These are phyloP conservation scores for Zoroaster sp. DNA, from an alignment of 53 echinoderm and acorn worm genomes.

Conservation along the genomic window DNA sequence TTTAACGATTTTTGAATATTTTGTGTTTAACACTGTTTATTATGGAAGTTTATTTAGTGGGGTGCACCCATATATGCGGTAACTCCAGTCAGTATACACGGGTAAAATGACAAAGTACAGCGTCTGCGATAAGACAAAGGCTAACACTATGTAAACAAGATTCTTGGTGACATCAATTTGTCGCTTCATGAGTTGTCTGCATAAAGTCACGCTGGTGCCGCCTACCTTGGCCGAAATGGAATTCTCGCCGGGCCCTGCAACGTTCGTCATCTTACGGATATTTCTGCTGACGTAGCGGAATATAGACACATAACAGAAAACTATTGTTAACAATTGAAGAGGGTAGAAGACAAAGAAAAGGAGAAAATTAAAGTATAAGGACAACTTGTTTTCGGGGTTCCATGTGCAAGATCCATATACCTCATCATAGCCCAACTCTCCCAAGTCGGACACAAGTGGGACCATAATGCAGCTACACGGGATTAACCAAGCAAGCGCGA, in stretches of 20 bases:
- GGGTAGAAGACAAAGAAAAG: conserved; percentile 4
- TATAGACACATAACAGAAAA: not conserved
- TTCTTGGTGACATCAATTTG: conserved; percentile 25
- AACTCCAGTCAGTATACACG: not conserved
- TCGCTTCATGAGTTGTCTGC: not conserved
- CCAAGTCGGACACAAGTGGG: conserved; percentile 44
- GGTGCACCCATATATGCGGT: too few species aligned
- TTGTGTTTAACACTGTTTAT: too few species aligned
- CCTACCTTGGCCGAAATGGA: not conserved
- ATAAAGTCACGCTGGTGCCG: not conserved
- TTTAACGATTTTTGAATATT: too few species aligned
- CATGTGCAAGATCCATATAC: conserved; percentile 42
- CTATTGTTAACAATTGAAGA: not conserved
- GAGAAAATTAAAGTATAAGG: conserved; percentile 7
- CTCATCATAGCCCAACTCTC: conserved; percentile 57
- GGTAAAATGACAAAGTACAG: not conserved
- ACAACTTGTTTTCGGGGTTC: not conserved
- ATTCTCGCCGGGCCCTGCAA: not conserved
- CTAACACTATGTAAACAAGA: too few species aligned
- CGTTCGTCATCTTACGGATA: not conserved
- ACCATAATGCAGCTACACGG: conserved; percentile 9
- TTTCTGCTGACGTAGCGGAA: conserved; percentile 4
- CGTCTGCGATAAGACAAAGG: not conserved
- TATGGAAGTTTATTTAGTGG: too few species aligned
- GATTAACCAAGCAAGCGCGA: conserved; percentile 43